phyloP scores from a whole-genome alignment of 2,113 vertebrate species.

The human (Homo sapiens) region GRCh38 chr1:147735001-147735500 shows the following conservation, averaged over 20 bases:
- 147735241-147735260: neutral
- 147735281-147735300: neutral
- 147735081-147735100: neutral
- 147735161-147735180: neutral
- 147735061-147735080: neutral
- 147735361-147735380: neutral
- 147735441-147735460: neutral
- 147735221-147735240: neutral
- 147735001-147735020: neutral
- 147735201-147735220: neutral
- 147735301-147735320: neutral
- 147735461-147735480: neutral
- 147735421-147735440: no score
- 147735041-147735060: neutral
- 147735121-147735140: neutral
- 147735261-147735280: neutral
- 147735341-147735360: neutral
- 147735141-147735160: neutral
- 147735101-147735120: neutral
- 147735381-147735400: fast-evolving
- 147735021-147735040: neutral
- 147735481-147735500: neutral
- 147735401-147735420: neutral
- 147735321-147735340: neutral
- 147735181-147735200: neutral